Conservation (phyloP, 2,113 vertebrate species). For the Pionites leucogaster region DNA sequence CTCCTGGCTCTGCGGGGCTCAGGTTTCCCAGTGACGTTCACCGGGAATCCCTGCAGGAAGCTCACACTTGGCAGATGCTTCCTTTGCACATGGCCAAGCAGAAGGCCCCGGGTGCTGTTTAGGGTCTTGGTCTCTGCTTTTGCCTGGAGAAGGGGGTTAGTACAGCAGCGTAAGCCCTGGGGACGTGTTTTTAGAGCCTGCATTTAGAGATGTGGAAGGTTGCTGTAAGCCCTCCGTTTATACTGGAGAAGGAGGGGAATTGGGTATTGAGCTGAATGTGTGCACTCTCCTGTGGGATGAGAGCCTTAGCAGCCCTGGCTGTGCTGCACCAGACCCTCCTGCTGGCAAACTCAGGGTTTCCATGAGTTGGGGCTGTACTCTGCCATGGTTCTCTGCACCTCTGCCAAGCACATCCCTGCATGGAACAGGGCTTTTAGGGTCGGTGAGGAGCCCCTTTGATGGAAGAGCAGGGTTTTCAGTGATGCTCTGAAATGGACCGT, state of each 20-base stretch:
- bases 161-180: neutral
- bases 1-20: neutral
- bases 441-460: neutral
- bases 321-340: neutral
- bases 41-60: neutral
- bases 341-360: neutral
- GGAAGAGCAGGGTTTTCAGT: neutral
- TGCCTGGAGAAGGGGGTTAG: neutral
- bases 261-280: neutral
- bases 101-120: neutral
- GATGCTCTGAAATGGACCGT: neutral
- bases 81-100: neutral
- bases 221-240: neutral
- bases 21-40: neutral
- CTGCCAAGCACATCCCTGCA: neutral
- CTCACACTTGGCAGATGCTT: neutral
- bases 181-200: neutral
- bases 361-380: rapidly evolving
- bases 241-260: neutral
- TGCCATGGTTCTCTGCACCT: rapidly evolving
- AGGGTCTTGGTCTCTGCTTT: neutral
- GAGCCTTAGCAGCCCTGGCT: neutral
- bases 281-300: rapidly evolving
- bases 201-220: neutral
- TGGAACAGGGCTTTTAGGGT: neutral